These are phyloP conservation scores for Monoplex corrugatus DNA, from an alignment of 2,888 invertebrate species.

Conservation along the genomic window DNA sequence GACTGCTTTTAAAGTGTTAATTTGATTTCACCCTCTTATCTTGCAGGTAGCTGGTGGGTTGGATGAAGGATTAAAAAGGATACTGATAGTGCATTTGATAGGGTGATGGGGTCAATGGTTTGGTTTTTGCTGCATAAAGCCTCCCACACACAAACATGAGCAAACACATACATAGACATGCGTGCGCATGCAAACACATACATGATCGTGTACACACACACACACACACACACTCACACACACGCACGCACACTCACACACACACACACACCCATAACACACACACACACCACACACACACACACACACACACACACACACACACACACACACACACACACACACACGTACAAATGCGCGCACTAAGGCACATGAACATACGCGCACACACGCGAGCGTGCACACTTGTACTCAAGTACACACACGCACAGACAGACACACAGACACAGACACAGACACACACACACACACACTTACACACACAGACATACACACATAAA, in stretches of 20 bases:
- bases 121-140: too few species aligned
- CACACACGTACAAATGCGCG: background rate
- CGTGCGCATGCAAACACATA: background rate
- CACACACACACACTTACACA: background rate
- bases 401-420: background rate
- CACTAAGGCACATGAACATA: background rate
- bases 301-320: slow-evolving; percentile 9
- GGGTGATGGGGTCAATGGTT: too few species aligned
- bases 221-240: background rate
- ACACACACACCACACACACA: too few species aligned
- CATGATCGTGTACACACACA: too few species aligned
- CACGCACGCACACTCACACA: background rate
- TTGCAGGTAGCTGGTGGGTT: too few species aligned
- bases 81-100: too few species aligned
- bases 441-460: background rate
- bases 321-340: background rate
- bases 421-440: background rate
- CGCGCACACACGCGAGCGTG: background rate
- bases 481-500: background rate
- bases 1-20: too few species aligned
- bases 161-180: background rate
- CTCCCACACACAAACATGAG: background rate
- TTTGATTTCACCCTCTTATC: too few species aligned
- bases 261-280: too few species aligned
- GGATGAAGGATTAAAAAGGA: too few species aligned